Conservation (phyloP, 2,113 vertebrate species). For the Corythaixoides concolor region DNA sequence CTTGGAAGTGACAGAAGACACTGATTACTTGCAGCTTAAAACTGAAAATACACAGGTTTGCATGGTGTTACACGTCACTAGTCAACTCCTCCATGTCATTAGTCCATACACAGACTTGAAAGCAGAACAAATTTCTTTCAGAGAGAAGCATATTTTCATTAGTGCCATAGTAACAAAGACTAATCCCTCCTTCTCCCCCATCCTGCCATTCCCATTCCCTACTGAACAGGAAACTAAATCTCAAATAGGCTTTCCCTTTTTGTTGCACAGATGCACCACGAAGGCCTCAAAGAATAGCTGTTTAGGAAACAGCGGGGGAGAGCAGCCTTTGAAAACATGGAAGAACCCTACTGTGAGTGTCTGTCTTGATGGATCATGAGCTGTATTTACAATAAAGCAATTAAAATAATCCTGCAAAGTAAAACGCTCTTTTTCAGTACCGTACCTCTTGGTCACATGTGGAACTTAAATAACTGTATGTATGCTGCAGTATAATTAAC, state of each 20-base stretch:
- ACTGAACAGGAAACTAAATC: background rate
- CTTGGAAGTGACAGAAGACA: background rate
- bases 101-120: constrained; percentile 13
- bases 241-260: background rate
- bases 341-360: background rate
- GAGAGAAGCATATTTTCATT: background rate
- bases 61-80: background rate
- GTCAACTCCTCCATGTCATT: background rate
- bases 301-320: background rate
- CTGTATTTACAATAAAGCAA: background rate
- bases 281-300: background rate
- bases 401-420: constrained; percentile 11
- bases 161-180: background rate
- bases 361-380: background rate
- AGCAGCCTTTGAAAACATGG: constrained; percentile 5
- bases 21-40: constrained; percentile 7
- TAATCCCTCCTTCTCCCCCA: background rate
- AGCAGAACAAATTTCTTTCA: background rate
- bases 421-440: constrained; percentile 2
- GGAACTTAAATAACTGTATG: background rate
- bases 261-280: background rate
- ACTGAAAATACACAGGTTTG: background rate
- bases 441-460: background rate
- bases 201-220: background rate
- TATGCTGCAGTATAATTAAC: background rate